Evolutionary conservation across 2,888 invertebrate genomes (phyloP).

Genomic region (Eurytoma californica): DNA sequence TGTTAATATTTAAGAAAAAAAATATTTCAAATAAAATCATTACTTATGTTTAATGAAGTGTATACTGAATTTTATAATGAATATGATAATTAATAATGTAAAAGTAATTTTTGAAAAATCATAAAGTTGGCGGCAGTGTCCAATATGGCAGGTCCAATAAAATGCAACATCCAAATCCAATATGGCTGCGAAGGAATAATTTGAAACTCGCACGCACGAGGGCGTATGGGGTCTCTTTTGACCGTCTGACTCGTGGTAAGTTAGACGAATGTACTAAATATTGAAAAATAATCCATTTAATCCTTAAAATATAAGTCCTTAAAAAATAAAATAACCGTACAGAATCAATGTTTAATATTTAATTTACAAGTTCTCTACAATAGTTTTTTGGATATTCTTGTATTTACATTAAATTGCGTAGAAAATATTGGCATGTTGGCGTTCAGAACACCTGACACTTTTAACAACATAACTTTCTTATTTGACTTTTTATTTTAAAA

Average conservation of each 20-base stretch:
- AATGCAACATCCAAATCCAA: too few relatives aligned
- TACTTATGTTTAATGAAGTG: too few relatives aligned
- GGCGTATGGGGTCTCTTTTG: slow-evolving; percentile 59
- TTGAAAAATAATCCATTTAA: slow-evolving; percentile 64
- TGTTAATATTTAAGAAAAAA: too few relatives aligned
- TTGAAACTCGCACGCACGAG: slow-evolving; percentile 9
- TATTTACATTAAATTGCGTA: slow-evolving; percentile 1
- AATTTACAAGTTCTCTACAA: slow-evolving; percentile 33
- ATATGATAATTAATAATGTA: too few relatives aligned
- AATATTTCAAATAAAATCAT: too few relatives aligned
- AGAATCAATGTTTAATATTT: slow-evolving; percentile 41
- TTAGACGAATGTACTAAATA: slow-evolving; percentile 55
- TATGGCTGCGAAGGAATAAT: too few relatives aligned
- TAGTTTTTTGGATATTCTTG: slow-evolving; percentile 61
- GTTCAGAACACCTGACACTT: neutral
- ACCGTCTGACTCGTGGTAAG: slow-evolving; percentile 66
- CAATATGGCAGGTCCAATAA: too few relatives aligned
- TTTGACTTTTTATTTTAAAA: neutral
- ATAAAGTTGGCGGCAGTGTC: too few relatives aligned
- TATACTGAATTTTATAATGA: too few relatives aligned
- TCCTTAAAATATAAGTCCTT: slow-evolving; percentile 56
- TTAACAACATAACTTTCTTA: slow-evolving; percentile 4
- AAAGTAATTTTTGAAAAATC: too few relatives aligned
- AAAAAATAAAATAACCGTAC: slow-evolving; percentile 56
- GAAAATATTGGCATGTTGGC: slow-evolving; percentile 24